A percentile compares a stretch with the other conserved stretches of the same genome.
phyloP scores from a whole-genome alignment of 1,140 invertebrate species.

The Megathymus violae region DNA sequence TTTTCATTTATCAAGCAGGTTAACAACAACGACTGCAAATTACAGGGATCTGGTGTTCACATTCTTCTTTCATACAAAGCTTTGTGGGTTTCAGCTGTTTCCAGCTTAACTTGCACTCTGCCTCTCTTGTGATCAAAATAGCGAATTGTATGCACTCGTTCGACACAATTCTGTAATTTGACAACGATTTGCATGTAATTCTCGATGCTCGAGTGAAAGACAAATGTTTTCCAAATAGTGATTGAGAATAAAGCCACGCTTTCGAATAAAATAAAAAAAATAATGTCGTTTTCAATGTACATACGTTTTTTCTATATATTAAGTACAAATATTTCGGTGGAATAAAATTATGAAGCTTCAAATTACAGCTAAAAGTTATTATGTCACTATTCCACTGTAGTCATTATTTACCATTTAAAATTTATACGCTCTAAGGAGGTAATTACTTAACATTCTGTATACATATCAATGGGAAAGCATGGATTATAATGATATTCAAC shows the following conservation, averaged over 20 bases:
- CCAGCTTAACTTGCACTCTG: conserved; percentile 65
- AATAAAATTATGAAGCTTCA: too few relatives aligned
- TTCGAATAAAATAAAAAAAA: conserved; percentile 8
- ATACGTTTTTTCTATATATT: too few relatives aligned
- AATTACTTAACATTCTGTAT: too few relatives aligned
- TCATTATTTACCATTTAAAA: too few relatives aligned
- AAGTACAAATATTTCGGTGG: too few relatives aligned
- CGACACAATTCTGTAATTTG: conserved; percentile 35
- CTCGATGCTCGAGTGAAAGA: conserved; percentile 27
- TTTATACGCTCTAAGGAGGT: too few relatives aligned
- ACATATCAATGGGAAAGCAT: too few relatives aligned
- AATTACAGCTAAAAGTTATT: too few relatives aligned
- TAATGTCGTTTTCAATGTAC: background rate
- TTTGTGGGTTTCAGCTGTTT: conserved; percentile 63
- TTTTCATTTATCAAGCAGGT: conserved; percentile 3
- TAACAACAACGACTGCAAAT: conserved; percentile 61
- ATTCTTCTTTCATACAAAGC: conserved; percentile 63
- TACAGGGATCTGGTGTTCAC: conserved; percentile 55
- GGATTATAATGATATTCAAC: too few relatives aligned
- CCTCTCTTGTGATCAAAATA: conserved; percentile 38
- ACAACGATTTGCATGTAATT: conserved; percentile 35
- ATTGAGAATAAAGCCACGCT: conserved; percentile 17
- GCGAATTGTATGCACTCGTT: conserved; percentile 39
- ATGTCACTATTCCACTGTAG: too few relatives aligned
- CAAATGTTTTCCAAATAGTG: conserved; percentile 32